phyloP scores from a whole-genome alignment of 2,113 vertebrate species.

The Lichenostomus cassidix region DNA sequence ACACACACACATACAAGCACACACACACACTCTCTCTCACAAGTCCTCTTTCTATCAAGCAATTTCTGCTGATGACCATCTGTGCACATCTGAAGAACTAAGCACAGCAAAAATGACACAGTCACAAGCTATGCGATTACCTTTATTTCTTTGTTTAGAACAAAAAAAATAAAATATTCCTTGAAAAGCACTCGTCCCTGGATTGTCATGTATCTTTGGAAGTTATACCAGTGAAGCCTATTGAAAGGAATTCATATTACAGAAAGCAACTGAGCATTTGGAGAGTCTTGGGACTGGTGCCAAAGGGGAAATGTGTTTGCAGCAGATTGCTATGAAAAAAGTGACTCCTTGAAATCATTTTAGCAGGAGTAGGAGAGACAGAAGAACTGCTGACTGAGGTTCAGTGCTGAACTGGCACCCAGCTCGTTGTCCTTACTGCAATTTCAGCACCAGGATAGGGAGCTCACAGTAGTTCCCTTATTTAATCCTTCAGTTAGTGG shows the following conservation, averaged over 20 bases:
- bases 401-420: neutral
- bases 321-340: conserved; percentile 10
- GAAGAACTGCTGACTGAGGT: neutral
- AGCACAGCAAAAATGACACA: neutral
- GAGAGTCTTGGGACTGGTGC: conserved; percentile 4
- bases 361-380: neutral
- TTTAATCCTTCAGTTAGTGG: neutral
- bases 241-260: neutral
- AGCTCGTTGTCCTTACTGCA: neutral
- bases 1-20: neutral
- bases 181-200: neutral
- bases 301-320: conserved; percentile 34
- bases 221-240: neutral
- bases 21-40: neutral
- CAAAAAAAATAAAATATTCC: neutral
- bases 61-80: neutral
- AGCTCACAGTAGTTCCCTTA: neutral
- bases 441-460: neutral
- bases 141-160: neutral
- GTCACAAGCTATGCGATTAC: neutral
- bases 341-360: neutral
- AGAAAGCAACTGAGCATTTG: neutral
- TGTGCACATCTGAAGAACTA: neutral
- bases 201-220: neutral
- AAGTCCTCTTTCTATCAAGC: neutral